Evolutionary conservation across 2,797 vertebrate species (phyloP).

Genomic region (Poeciliopsis presidionis): DNA sequence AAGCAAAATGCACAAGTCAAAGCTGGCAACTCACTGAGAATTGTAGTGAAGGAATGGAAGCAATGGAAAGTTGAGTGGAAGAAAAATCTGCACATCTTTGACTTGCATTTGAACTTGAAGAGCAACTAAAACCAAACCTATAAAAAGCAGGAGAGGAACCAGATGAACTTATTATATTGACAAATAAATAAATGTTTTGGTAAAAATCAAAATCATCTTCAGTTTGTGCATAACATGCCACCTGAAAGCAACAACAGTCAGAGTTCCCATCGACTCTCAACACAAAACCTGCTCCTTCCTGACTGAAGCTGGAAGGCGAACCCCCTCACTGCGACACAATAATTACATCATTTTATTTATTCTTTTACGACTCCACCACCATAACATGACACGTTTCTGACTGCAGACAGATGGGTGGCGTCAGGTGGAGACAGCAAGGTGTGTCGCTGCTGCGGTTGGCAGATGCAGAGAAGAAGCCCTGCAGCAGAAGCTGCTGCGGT

Average conservation of each 20-base stretch:
- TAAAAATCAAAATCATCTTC: no score
- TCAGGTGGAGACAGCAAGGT: conserved; percentile 74
- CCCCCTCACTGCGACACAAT: neutral
- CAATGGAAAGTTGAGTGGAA: neutral
- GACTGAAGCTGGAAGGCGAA: conserved; percentile 61
- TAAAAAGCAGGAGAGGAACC: neutral
- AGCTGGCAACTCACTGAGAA: neutral
- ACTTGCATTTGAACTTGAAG: neutral
- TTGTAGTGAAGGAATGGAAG: neutral
- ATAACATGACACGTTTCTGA: neutral
- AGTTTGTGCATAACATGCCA: conserved; percentile 74
- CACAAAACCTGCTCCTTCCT: conserved; percentile 74
- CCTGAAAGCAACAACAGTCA: conserved; percentile 51
- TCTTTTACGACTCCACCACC: no score
- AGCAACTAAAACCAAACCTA: neutral
- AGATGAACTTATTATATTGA: no score
- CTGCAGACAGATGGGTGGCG: conserved; percentile 73
- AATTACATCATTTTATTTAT: neutral
- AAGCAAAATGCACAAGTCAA: neutral
- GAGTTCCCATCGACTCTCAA: conserved; percentile 35
- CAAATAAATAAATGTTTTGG: no score
- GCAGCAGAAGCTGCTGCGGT: conserved; percentile 49
- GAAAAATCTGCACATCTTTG: neutral
- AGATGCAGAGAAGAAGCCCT: conserved; percentile 49
- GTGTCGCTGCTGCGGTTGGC: conserved; percentile 68